Percentiles rank a stretch among this genome's conserved stretches.
Evolutionary conservation across 2,888 invertebrate genomes (phyloP).

Genomic region (Monopis laevigella): DNA sequence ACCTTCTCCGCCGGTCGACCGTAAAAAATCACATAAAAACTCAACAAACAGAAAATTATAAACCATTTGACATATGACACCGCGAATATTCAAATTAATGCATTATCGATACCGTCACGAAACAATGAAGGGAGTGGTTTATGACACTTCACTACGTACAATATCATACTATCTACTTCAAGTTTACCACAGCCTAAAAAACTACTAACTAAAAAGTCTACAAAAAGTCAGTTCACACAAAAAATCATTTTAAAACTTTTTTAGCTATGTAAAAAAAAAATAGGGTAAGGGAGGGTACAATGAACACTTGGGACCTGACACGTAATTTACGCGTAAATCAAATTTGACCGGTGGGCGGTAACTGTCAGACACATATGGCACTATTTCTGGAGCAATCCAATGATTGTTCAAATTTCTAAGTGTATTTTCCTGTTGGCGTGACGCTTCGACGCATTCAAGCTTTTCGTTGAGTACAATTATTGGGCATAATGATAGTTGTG

Average conservation of each 20-base stretch:
- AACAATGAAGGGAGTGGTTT: slow-evolving; percentile 43
- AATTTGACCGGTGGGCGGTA: slow-evolving; percentile 63
- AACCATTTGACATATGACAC: slow-evolving; percentile 67
- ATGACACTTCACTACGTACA: slow-evolving; percentile 31
- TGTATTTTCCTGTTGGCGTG: slow-evolving; percentile 43
- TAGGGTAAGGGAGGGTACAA: slow-evolving; percentile 17
- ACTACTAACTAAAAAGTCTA: background rate
- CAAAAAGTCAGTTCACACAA: slow-evolving; percentile 1
- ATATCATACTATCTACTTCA: slow-evolving; percentile 24
- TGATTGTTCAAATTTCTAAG: slow-evolving; percentile 45
- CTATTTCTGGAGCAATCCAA: slow-evolving; percentile 39
- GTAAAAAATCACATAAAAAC: slow-evolving; percentile 37
- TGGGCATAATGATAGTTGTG: slow-evolving; percentile 1
- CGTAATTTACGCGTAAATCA: slow-evolving; percentile 66
- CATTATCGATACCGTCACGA: slow-evolving; percentile 49
- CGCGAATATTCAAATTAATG: slow-evolving; percentile 68
- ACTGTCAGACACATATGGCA: slow-evolving; percentile 62
- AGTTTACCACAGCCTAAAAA: slow-evolving; percentile 27
- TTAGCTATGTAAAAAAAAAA: slow-evolving; percentile 26
- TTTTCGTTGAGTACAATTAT: slow-evolving; percentile 4
- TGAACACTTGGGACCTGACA: slow-evolving; percentile 46
- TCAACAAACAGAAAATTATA: slow-evolving; percentile 57
- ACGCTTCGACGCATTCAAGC: slow-evolving; percentile 25
- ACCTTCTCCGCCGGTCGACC: slow-evolving; percentile 14
- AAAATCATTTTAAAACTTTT: slow-evolving; percentile 14